phyloP scores from a whole-genome alignment of 2,113 vertebrate species.

The Holacanthus passer region DNA sequence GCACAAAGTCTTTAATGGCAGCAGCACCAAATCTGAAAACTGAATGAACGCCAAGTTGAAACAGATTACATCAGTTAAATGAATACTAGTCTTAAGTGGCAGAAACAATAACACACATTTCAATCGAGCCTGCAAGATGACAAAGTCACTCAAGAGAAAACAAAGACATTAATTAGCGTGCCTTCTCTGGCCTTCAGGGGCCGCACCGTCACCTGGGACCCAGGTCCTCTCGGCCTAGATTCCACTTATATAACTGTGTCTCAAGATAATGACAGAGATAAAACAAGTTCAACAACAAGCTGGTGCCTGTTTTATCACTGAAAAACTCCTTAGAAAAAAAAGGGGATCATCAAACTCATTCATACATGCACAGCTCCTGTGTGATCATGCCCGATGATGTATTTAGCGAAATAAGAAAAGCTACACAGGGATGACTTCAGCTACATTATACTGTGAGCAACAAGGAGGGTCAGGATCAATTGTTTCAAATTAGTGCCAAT shows the following conservation, averaged over 20 bases:
- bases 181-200: not conserved
- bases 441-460: not conserved
- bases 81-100: not conserved
- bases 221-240: not conserved
- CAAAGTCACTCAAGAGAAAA: conserved; percentile 22
- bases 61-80: not conserved
- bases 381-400: not conserved
- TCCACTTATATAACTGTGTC: not conserved
- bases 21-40: not conserved
- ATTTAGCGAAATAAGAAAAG: not conserved
- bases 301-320: not conserved
- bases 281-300: conserved; percentile 1
- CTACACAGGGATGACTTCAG: not conserved
- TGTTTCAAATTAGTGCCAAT: not conserved
- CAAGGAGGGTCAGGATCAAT: not conserved
- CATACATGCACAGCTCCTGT: too few relatives aligned
- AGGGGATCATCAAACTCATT: too few relatives aligned
- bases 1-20: too few relatives aligned
- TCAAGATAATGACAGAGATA: conserved; percentile 4
- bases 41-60: conserved; percentile 2
- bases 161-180: conserved; percentile 15
- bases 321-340: not conserved
- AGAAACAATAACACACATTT: conserved; percentile 45
- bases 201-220: not conserved
- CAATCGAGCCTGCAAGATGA: conserved; percentile 6